Conservation (phyloP, 2,888 invertebrate species). For the Macrophya alboannulata region DNA sequence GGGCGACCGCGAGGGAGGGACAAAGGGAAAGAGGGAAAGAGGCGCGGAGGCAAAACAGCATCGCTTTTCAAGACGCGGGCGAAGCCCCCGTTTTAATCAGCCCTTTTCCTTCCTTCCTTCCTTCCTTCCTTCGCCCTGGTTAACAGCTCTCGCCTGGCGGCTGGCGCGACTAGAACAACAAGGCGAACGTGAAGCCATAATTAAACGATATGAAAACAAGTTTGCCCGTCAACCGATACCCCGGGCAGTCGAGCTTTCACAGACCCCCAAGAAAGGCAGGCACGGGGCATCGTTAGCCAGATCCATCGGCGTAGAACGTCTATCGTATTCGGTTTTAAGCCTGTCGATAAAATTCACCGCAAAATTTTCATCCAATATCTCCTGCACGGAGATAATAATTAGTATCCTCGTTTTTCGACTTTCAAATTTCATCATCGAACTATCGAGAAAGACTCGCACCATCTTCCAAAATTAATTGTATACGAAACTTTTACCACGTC, state of each 20-base stretch:
- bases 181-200: constrained; percentile 61
- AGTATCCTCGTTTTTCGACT: neutral
- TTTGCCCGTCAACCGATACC: constrained; percentile 62
- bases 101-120: constrained; percentile 41
- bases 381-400: neutral
- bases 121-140: constrained; percentile 18
- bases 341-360: neutral
- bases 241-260: constrained; percentile 33
- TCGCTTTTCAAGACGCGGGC: constrained; percentile 13
- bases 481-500: neutral
- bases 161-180: constrained; percentile 50
- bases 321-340: neutral
- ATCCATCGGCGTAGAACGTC: constrained; percentile 37
- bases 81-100: constrained; percentile 41
- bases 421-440: neutral
- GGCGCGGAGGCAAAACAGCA: constrained; percentile 12
- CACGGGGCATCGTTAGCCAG: constrained; percentile 40
- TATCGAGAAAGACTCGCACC: neutral
- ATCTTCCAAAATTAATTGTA: neutral
- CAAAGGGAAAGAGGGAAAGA: neutral
- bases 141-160: constrained; percentile 29
- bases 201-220: constrained; percentile 69
- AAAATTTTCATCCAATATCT: neutral
- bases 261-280: constrained; percentile 34
- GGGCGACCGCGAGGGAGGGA: neutral